Evolutionary conservation across 2,888 invertebrate genomes (phyloP).

Genomic region (Melinaea marsaeus): DNA sequence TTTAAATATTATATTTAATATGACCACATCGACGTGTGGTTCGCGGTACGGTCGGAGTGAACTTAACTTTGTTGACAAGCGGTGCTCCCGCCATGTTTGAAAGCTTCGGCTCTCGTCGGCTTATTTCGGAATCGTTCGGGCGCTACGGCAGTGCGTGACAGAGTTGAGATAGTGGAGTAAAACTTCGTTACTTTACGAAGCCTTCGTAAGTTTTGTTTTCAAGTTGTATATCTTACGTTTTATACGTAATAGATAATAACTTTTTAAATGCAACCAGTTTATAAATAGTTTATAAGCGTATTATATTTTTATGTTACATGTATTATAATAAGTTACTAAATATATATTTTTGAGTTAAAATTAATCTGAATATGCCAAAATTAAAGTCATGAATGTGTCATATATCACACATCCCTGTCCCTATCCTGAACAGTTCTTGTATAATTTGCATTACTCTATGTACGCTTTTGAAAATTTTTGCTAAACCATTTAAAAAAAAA

Average conservation of each 20-base stretch:
- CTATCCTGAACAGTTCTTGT: too few species aligned
- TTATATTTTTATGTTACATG: too few species aligned
- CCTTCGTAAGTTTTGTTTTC: background rate
- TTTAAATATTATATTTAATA: conserved; percentile 34
- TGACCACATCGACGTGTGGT: conserved; percentile 48
- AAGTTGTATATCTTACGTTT: background rate
- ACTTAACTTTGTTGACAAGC: conserved; percentile 74
- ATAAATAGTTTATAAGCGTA: too few species aligned
- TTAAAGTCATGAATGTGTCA: too few species aligned
- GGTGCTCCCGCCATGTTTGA: conserved; percentile 61
- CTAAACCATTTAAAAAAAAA: too few species aligned
- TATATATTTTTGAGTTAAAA: too few species aligned
- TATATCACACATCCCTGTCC: too few species aligned
- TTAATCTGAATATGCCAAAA: too few species aligned
- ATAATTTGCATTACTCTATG: too few species aligned
- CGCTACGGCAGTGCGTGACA: conserved; percentile 5
- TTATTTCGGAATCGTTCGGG: conserved; percentile 40
- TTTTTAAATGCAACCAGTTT: too few species aligned
- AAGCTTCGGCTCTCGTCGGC: conserved; percentile 59
- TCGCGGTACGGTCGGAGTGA: conserved; percentile 45
- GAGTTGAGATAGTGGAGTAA: background rate
- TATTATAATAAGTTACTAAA: too few species aligned
- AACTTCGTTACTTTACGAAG: background rate
- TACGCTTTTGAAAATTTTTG: too few species aligned
- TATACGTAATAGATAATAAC: background rate